Base-by-base conservation (phyloP, 1,140 invertebrate genomes). In the Parasteatoda tepidariorum region DNA sequence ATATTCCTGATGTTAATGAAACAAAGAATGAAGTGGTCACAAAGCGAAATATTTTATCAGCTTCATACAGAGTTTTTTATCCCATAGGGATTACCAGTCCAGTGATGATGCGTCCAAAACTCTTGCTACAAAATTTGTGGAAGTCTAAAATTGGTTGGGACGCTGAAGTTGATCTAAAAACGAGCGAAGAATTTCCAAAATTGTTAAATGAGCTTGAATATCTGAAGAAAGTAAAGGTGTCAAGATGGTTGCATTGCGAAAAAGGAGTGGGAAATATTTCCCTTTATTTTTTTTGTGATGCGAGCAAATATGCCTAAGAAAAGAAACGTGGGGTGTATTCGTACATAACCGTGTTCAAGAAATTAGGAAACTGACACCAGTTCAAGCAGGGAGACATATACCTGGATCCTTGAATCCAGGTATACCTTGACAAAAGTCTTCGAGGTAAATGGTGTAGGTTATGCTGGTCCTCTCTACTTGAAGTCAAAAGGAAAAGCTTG, bases 21-120 rank as follows among this genome's bases (percentile, higher is more conserved):
- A 18, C 7, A 9, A 48, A 18, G 41, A 7, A 7, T 18, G 41
- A n/a, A n/a, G n/a, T n/a, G n/a, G 7, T 18, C 18, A 68, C 64
- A 6, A 4, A 31, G 28, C 31, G 28, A 34, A 38, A 7, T n/a
- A 31, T 67, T 30, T 5, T 67, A 33, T 15, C 64, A 18, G 33
- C 18, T 2, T 38, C 24, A 0, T 15, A 67, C 30, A 67, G 31
- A 31, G 34, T 84, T n/a, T 76, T 76, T 84, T 70, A 78, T 62
- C 70, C 34, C 18, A n/a, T 84, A n/a, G 71, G 82, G 33, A 57
- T 84, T n/a, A 64, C 26, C n/a, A 24, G 15, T 31, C 55, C 82
- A 28, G 34, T 64, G n/a, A n/a, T 64, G 28, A 7, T 62, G 15
- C n/a, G n/a, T 22, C 59, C 11, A 26, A 2, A 62, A 9, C 2